Conservation (phyloP, 2,113 vertebrate genomes). For the Zosterops lateralis region DNA sequence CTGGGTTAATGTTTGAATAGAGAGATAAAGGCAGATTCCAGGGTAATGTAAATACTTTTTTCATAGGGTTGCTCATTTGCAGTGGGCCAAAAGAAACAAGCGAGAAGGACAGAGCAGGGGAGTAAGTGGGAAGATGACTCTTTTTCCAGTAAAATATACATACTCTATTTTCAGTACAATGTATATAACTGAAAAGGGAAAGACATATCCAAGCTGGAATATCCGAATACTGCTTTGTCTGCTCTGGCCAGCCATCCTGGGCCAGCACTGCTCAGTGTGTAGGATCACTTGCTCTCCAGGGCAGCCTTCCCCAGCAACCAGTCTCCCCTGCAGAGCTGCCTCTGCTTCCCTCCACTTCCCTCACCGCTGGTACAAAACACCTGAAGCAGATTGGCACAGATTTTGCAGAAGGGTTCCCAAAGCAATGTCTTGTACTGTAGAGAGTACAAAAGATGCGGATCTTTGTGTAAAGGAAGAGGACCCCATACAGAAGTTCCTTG, state of each 20-base stretch:
- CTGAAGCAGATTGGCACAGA: neutral
- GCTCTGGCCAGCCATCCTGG: neutral
- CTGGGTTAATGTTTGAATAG: neutral
- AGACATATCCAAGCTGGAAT: neutral
- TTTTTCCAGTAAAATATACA: neutral
- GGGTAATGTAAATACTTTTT: neutral
- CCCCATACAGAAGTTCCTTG: neutral
- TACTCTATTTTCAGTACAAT: neutral
- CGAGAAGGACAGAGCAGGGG: neutral
- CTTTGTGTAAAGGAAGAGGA: neutral
- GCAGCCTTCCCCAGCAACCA: neutral
- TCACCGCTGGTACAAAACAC: neutral
- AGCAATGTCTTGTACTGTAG: neutral
- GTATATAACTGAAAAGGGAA: neutral
- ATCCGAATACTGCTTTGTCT: neutral
- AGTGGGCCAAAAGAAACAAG: neutral
- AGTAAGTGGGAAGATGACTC: neutral
- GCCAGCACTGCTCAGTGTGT: accelerated
- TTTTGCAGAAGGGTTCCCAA: neutral
- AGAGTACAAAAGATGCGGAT: neutral
- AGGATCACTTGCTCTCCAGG: neutral
- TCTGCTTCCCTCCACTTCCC: neutral
- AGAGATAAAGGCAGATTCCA: neutral
- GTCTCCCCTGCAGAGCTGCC: neutral
- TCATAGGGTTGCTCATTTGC: neutral